Evolutionary conservation across 2,888 invertebrate genomes (phyloP).

Genomic region (Nomada hirtipes): DNA sequence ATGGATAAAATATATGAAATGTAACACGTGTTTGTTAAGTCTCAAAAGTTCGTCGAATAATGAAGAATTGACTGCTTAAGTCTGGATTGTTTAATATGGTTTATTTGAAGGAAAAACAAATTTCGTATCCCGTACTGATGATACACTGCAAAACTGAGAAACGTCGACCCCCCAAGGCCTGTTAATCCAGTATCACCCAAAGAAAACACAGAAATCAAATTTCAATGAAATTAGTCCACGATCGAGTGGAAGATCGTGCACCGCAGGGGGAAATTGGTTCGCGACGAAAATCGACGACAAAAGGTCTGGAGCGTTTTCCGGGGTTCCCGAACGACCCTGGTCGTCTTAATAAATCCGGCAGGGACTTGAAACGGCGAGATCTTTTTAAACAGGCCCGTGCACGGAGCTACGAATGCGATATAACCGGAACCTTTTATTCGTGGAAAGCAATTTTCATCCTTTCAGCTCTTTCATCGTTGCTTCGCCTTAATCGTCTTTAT

Average conservation of each 20-base stretch:
- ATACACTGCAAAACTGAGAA: neutral
- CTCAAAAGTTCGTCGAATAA: too few relatives aligned
- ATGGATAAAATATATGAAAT: too few relatives aligned
- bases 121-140: neutral
- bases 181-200: conserved; percentile 37
- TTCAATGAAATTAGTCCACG: conserved; percentile 3
- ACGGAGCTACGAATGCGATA: conserved; percentile 5
- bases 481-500: conserved; percentile 25
- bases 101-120: too few relatives aligned
- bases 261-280: neutral
- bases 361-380: neutral
- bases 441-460: conserved; percentile 28
- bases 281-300: neutral
- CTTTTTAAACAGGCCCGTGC: neutral
- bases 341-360: conserved; percentile 21
- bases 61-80: too few relatives aligned
- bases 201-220: conserved; percentile 28
- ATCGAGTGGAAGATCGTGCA: conserved; percentile 4
- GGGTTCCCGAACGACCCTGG: neutral
- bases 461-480: conserved; percentile 1
- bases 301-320: neutral
- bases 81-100: too few relatives aligned
- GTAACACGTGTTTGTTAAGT: too few relatives aligned
- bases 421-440: conserved; percentile 20
- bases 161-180: neutral